Percentiles rank a stretch among this genome's conserved stretches.
These are phyloP conservation scores for Penaeus japonicus DNA, from an alignment of 1,140 invertebrate genomes.

Conservation along the genomic window DNA sequence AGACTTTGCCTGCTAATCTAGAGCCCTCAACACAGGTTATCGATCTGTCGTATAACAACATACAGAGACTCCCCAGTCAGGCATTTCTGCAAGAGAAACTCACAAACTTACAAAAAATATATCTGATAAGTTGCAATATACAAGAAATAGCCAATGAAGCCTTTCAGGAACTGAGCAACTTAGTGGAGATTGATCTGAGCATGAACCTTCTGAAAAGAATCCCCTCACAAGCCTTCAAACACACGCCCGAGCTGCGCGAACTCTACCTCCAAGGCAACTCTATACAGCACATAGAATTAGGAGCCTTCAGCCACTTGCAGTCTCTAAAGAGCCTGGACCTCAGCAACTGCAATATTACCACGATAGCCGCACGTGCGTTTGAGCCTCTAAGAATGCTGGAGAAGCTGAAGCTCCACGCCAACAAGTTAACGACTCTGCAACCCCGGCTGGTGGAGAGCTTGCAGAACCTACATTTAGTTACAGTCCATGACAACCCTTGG, in stretches of 20 bases:
- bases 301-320: constrained; percentile 78
- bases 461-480: constrained; percentile 74
- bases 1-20: constrained; percentile 79
- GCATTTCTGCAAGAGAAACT: constrained; percentile 79
- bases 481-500: constrained; percentile 88
- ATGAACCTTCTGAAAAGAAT: constrained; percentile 80
- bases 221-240: constrained; percentile 78
- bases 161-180: constrained; percentile 83
- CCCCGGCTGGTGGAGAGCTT: constrained; percentile 59
- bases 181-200: constrained; percentile 87
- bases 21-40: constrained; percentile 88
- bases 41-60: constrained; percentile 82
- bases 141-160: constrained; percentile 78
- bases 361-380: constrained; percentile 82
- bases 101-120: constrained; percentile 87
- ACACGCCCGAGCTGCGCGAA: constrained; percentile 81
- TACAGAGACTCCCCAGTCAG: constrained; percentile 78
- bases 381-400: constrained; percentile 81
- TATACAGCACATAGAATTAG: constrained; percentile 74
- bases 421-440: constrained; percentile 77
- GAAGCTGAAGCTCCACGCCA: constrained; percentile 83
- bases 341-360: constrained; percentile 78
- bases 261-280: constrained; percentile 83
- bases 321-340: constrained; percentile 83
- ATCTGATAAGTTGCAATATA: constrained; percentile 78